These are phyloP conservation scores for Emesis russula DNA, from an alignment of 2,888 invertebrate species.

Conservation along the genomic window DNA sequence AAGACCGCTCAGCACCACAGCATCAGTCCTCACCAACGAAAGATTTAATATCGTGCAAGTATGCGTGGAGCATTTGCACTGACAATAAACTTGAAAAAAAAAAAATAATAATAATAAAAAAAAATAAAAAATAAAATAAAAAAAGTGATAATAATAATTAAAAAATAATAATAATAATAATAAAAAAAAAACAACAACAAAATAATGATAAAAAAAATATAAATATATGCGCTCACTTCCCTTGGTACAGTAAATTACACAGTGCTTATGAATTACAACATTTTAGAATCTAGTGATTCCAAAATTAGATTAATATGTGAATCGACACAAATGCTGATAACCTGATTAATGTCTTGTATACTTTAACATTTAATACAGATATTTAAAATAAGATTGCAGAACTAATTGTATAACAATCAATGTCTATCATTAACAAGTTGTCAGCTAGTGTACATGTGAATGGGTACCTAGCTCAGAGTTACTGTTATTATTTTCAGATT, in stretches of 20 bases:
- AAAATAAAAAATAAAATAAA: background rate
- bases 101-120: background rate
- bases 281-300: no score
- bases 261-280: no score
- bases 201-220: no score
- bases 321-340: background rate
- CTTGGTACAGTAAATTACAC: background rate
- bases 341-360: background rate
- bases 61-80: no score
- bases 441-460: conserved; percentile 24
- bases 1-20: conserved; percentile 65
- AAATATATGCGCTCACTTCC: background rate
- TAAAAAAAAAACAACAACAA: no score
- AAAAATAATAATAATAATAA: no score
- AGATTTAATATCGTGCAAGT: no score
- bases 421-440: background rate
- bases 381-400: background rate
- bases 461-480: conserved; percentile 22
- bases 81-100: no score
- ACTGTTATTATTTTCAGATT: conserved; percentile 10
- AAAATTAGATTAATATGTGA: background rate
- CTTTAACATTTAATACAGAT: background rate
- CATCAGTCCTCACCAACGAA: conserved; percentile 22
- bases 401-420: background rate
- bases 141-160: no score